Evolutionary conservation across 1,140 invertebrate species (phyloP).

Genomic region (Heterodera schachtii): DNA sequence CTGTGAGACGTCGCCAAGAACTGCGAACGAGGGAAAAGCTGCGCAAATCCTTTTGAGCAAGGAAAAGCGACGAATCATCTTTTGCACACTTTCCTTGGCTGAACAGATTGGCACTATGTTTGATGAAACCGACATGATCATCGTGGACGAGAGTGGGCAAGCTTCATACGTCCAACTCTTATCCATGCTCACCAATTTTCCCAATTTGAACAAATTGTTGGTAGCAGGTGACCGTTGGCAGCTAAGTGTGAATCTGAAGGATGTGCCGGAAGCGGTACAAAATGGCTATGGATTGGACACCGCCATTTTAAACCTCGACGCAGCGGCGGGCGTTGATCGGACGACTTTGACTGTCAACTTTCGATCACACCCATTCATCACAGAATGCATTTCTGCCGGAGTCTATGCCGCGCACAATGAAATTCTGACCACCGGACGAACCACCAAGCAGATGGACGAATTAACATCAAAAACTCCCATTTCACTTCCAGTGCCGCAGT

Average conservation of each 20-base stretch:
- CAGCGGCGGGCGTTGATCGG: background rate
- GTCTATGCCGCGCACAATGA: too few relatives aligned
- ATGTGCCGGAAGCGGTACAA: background rate
- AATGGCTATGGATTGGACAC: background rate
- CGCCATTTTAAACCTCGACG: background rate
- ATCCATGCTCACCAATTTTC: background rate
- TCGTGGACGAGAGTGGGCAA: slow-evolving; percentile 10
- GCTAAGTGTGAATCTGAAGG: background rate
- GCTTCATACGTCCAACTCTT: background rate
- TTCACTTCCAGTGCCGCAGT: background rate
- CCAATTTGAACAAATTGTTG: background rate
- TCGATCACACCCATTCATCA: too few relatives aligned
- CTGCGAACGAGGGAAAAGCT: slow-evolving; percentile 5
- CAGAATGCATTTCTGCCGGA: too few relatives aligned
- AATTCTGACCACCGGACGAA: too few relatives aligned
- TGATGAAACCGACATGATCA: background rate
- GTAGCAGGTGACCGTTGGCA: background rate
- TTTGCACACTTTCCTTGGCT: slow-evolving; percentile 6
- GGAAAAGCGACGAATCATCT: slow-evolving; percentile 1
- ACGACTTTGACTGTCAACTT: background rate
- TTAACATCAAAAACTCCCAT: too few relatives aligned
- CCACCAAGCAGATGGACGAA: too few relatives aligned
- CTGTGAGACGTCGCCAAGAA: slow-evolving; percentile 11
- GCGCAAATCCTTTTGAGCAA: background rate
- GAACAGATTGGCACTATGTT: slow-evolving; percentile 18